These are phyloP conservation scores for Plagodis dolabraria DNA, from an alignment of 2,888 invertebrate species.

Conservation along the genomic window DNA sequence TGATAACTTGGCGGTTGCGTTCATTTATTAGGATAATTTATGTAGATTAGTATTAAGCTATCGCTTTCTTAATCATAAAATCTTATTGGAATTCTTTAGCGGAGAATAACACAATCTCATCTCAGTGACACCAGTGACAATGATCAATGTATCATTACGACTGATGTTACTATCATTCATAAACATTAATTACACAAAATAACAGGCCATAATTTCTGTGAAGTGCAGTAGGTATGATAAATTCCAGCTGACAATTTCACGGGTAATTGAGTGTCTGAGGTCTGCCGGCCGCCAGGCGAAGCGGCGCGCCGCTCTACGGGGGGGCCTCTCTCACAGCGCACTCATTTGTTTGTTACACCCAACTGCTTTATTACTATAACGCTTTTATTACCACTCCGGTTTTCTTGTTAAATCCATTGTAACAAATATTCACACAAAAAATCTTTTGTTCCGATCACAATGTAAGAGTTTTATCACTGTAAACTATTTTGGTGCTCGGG, in stretches of 20 bases:
- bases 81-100: too few species aligned
- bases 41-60: too few species aligned
- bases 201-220: constrained; percentile 20
- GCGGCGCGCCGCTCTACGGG: constrained; percentile 43
- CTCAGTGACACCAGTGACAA: too few species aligned
- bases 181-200: constrained; percentile 7
- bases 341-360: constrained; percentile 55
- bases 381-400: constrained; percentile 52
- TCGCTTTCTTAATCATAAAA: too few species aligned
- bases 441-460: constrained; percentile 29
- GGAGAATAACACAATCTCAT: too few species aligned
- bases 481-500: constrained; percentile 15
- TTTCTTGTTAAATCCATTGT: constrained; percentile 43
- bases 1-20: too few species aligned
- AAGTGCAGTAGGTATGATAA: constrained; percentile 33
- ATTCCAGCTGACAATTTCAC: constrained; percentile 64
- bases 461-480: constrained; percentile 27
- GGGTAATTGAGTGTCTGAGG: constrained; percentile 74
- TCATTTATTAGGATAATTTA: too few species aligned
- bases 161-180: not conserved
- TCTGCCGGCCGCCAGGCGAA: constrained; percentile 47
- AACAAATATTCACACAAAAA: constrained; percentile 31
- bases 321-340: constrained; percentile 39
- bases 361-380: constrained; percentile 53
- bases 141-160: too few species aligned